phyloP scores from a whole-genome alignment of 2,888 invertebrate genomes.

The Atrina japonica region DNA sequence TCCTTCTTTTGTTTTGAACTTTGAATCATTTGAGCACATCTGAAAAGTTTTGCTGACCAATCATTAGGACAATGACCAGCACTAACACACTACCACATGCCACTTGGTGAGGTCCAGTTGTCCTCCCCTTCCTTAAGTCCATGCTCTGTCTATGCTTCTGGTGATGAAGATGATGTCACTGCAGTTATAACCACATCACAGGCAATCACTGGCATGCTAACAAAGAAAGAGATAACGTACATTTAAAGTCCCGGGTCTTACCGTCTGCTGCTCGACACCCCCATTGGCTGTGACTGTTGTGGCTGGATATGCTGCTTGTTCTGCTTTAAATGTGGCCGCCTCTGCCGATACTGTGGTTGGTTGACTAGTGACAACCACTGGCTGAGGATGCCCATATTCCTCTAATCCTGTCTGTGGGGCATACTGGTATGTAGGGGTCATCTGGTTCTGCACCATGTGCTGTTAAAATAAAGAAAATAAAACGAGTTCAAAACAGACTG shows the following conservation, averaged over 20 bases:
- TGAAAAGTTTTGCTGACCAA: too few species aligned
- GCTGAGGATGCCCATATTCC: slow-evolving; percentile 69
- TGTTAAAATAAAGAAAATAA: slow-evolving; percentile 84
- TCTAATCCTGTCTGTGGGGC: slow-evolving; percentile 67
- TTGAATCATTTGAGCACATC: too few species aligned
- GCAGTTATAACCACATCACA: slow-evolving; percentile 49
- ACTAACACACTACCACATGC: too few species aligned
- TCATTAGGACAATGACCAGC: too few species aligned
- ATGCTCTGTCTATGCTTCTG: neutral
- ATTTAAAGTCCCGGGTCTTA: slow-evolving; percentile 78
- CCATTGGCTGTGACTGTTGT: slow-evolving; percentile 82
- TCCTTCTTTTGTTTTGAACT: too few species aligned
- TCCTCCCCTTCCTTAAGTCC: too few species aligned
- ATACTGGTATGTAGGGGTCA: slow-evolving; percentile 82
- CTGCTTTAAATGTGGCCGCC: slow-evolving; percentile 57
- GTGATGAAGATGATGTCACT: slow-evolving; percentile 1
- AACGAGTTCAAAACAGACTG: neutral
- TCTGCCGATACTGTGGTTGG: slow-evolving; percentile 66
- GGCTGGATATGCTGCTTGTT: slow-evolving; percentile 66
- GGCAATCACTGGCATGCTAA: slow-evolving; percentile 38
- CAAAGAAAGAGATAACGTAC: slow-evolving; percentile 62
- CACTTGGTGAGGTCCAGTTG: too few species aligned
- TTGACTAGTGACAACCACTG: slow-evolving; percentile 63
- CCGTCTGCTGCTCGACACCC: slow-evolving; percentile 84
- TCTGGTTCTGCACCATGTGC: slow-evolving; percentile 97